Conservation (phyloP, 2,113 vertebrate genomes). For the Aramus guarauna region DNA sequence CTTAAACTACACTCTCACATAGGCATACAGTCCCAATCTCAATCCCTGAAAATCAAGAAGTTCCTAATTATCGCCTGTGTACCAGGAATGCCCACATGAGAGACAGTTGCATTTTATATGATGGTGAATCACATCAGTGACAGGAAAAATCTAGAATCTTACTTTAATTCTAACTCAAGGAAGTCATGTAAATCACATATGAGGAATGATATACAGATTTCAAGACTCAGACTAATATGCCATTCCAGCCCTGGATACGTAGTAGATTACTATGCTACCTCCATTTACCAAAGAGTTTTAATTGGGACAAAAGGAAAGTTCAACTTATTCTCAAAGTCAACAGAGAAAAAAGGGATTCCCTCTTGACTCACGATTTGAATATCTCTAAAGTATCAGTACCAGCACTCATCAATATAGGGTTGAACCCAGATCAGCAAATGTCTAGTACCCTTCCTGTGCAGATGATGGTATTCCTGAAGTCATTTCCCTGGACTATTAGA, state of each 20-base stretch:
- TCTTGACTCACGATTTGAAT: neutral
- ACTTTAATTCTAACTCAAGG: neutral
- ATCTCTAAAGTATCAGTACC: neutral
- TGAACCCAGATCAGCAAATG: neutral
- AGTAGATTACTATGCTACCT: neutral
- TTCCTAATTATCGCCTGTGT: neutral
- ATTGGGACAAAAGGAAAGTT: neutral
- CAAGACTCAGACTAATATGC: neutral
- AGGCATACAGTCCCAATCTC: neutral
- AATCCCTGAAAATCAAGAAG: neutral
- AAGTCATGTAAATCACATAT: neutral
- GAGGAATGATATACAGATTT: neutral
- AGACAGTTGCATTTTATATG: neutral
- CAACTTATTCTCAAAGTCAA: neutral
- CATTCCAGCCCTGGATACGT: neutral
- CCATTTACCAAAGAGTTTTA: neutral
- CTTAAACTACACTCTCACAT: neutral
- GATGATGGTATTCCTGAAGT: neutral
- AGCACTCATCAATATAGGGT: neutral
- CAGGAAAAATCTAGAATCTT: neutral
- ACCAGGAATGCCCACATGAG: neutral
- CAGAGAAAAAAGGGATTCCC: neutral
- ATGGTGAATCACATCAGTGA: neutral
- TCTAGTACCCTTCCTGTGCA: constrained; percentile 30
- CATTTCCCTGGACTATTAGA: constrained; percentile 11